Percentiles rank a stretch among this genome's conserved stretches.
Evolutionary conservation across 2,797 vertebrate species (phyloP).

Genomic region (Amblyraja radiata): DNA sequence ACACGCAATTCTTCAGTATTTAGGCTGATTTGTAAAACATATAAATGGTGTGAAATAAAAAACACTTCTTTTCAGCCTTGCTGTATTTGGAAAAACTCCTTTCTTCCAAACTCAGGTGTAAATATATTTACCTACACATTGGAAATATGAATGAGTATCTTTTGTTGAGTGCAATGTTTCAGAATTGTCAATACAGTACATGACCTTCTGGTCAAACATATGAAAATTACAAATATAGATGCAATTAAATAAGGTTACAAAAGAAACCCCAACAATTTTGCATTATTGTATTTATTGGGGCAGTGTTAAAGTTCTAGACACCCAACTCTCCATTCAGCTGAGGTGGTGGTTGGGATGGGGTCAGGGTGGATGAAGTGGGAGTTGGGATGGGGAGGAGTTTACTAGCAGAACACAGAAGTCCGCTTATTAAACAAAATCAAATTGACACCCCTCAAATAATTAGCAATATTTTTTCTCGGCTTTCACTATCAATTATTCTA

Average conservation of each 20-base stretch:
- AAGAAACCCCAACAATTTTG: neutral
- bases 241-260: constrained; percentile 35
- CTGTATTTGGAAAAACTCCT: neutral
- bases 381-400: too few relatives aligned
- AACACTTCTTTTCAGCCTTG: neutral
- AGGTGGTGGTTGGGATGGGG: neutral
- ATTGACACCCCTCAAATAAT: constrained; percentile 23
- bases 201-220: neutral
- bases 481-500: neutral
- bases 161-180: neutral
- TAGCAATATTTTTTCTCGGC: constrained; percentile 8
- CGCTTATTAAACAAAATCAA: constrained; percentile 10
- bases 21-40: neutral
- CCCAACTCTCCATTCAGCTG: constrained; percentile 19
- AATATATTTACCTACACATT: neutral
- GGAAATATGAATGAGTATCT: neutral
- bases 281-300: constrained; percentile 31
- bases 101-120: neutral
- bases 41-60: neutral
- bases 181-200: neutral
- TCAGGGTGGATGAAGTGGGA: too few relatives aligned
- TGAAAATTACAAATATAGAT: constrained; percentile 13
- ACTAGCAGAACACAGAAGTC: neutral
- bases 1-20: neutral
- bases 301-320: constrained; percentile 3